Evolutionary conservation across 2,888 invertebrate genomes (phyloP), one percentile per base, ranked within the genome.

Genomic region (Athrips mouffetella): DNA sequence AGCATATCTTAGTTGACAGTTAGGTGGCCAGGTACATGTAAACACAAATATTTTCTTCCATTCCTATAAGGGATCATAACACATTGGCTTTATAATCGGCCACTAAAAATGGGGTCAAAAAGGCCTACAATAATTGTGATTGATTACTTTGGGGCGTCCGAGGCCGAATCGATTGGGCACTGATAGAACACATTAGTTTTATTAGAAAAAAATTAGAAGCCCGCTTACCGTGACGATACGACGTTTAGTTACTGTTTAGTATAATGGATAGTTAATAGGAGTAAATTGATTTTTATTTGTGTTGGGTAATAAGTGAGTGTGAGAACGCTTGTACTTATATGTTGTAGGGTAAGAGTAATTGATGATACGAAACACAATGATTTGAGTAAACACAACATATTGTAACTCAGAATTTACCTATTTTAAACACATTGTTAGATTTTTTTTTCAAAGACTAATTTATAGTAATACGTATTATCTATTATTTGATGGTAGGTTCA

Each of bases 61-160:
- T 13, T 20, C 4, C 10, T 27, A 27, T 4, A 11, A 15, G 11
- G 21, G 27, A 6, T 23, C 18, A 40, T 1, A 7, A 33, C 10
- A 44, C 5, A 5, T 13, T 47, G 47, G 50, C 30, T 18, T n/a
- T 5, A 6, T 18, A 37, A 60, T 59, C 58, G 55, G 54, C 51
- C 59, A 53, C 58, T 56, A 47, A 40, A 13, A 47, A n/a, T 25
- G 52, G 72, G 73, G 75, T 72, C 69, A 69, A 64, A 70, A 70
- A 76, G 76, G 74, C 60, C 61, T 60, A 63, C 67, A 73, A 74
- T 81, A 64, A 85, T 85, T 82, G 81, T 84, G 84, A 86, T 84
- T 79, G 84, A 86, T 84, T 70, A 70, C 66, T 54, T 55, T 40
- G 58, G 57, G 59, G 59, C 58, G 58, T 54, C 25, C 73, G 70